phyloP scores from a whole-genome alignment of 2,797 vertebrate genomes.

The Garrulus glandarius region DNA sequence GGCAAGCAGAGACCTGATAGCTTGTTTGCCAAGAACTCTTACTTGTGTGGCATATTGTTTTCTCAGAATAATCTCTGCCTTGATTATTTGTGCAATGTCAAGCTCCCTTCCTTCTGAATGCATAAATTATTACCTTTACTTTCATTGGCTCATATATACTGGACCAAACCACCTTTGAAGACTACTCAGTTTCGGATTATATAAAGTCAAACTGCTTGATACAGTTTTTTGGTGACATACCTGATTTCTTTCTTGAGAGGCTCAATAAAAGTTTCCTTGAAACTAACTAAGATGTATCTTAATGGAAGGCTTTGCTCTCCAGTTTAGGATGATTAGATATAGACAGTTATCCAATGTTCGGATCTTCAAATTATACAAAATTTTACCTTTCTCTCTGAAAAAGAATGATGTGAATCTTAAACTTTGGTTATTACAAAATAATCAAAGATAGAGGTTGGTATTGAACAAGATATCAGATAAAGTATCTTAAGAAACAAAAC shows the following conservation, averaged over 20 bases:
- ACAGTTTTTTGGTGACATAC: not conserved
- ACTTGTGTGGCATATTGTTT: not conserved
- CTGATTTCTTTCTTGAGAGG: not conserved
- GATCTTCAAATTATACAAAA: not conserved
- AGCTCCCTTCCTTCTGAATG: not conserved
- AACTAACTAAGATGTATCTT: not conserved
- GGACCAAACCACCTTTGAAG: not conserved
- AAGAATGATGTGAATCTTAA: not conserved
- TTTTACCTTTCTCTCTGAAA: not conserved
- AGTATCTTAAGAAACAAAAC: not conserved
- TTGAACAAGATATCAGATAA: not conserved
- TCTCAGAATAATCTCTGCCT: constrained; percentile 10
- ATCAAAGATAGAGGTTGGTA: not conserved
- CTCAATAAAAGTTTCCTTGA: not conserved
- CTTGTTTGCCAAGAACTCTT: constrained; percentile 16
- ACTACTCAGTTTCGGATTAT: not conserved
- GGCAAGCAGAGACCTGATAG: not conserved
- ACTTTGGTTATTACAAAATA: not conserved
- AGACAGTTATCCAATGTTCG: not conserved
- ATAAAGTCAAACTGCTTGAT: not conserved
- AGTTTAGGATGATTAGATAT: not conserved
- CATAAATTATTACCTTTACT: not conserved
- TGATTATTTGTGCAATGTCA: not conserved
- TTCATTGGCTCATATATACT: not conserved
- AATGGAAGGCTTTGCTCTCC: not conserved